These are phyloP conservation scores for Plutella xylostella DNA, from an alignment of 2,888 invertebrate genomes.

Conservation along the genomic window DNA sequence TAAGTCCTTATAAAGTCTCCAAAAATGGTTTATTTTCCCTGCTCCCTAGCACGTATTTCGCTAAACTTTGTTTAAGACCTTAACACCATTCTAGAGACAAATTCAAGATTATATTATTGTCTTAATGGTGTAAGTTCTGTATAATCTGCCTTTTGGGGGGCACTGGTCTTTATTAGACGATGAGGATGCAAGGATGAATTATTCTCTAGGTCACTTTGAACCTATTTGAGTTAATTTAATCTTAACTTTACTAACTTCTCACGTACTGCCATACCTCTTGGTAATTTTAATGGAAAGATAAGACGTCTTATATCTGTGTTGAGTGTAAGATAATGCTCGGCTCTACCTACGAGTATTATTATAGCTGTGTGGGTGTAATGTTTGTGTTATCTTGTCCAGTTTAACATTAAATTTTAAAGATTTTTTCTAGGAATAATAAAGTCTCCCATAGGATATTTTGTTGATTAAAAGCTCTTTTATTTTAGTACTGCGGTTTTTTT, in stretches of 20 bases:
- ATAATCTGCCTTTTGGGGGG: slow-evolving; percentile 54
- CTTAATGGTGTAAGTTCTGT: slow-evolving; percentile 60
- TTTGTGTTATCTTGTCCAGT: too few species aligned
- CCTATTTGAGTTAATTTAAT: slow-evolving; percentile 64
- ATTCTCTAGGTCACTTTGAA: slow-evolving; percentile 65
- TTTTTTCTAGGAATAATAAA: too few species aligned
- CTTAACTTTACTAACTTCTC: slow-evolving; percentile 34
- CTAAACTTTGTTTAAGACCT: slow-evolving; percentile 4
- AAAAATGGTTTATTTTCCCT: slow-evolving; percentile 6
- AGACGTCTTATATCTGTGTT: slow-evolving; percentile 1
- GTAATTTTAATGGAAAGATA: slow-evolving; percentile 4
- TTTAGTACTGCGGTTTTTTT: too few species aligned
- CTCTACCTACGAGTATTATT: background rate
- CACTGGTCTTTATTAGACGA: slow-evolving; percentile 60
- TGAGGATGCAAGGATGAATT: slow-evolving; percentile 53
- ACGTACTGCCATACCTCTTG: slow-evolving; percentile 8
- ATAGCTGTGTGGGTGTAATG: too few species aligned
- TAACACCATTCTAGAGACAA: slow-evolving; percentile 25
- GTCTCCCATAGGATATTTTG: too few species aligned
- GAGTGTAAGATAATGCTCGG: background rate
- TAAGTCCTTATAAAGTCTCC: background rate
- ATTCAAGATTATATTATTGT: slow-evolving; percentile 50
- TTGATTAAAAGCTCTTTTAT: too few species aligned
- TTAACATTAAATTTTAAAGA: too few species aligned
- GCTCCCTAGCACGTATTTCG: slow-evolving; percentile 4